Conservation (phyloP, 1,140 invertebrate genomes). For the Magallana ariakensis region DNA sequence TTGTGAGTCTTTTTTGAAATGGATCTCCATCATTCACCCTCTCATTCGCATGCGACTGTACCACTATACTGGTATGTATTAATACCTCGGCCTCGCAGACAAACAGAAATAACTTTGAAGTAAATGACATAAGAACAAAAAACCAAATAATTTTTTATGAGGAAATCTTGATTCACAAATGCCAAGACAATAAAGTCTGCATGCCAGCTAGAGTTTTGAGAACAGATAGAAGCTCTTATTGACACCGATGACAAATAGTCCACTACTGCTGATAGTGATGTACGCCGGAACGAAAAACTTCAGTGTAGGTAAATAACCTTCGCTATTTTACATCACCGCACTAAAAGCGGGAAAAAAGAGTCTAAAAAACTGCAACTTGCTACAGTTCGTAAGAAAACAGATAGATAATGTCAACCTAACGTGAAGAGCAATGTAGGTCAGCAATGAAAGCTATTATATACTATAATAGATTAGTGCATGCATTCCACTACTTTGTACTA, state of each 20-base stretch:
- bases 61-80: no score
- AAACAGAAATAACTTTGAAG: not conserved
- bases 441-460: not conserved
- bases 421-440: not conserved
- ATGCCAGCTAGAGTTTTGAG: not conserved
- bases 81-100: no score
- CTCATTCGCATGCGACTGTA: no score
- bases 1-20: no score
- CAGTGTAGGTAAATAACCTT: slow-evolving; percentile 25
- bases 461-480: not conserved
- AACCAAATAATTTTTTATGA: not conserved
- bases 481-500: no score
- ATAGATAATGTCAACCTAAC: slow-evolving; percentile 19
- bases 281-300: not conserved
- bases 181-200: slow-evolving; percentile 14
- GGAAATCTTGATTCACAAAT: slow-evolving; percentile 8
- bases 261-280: not conserved
- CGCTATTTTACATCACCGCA: not conserved
- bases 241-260: slow-evolving; percentile 23
- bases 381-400: not conserved
- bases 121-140: not conserved
- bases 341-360: not conserved
- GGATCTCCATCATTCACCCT: no score
- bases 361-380: not conserved
- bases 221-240: not conserved